Evolutionary conservation across 2,113 vertebrate species (phyloP), one percentile per base, ranked within the genome.

Genomic region (Megalops atlanticus): DNA sequence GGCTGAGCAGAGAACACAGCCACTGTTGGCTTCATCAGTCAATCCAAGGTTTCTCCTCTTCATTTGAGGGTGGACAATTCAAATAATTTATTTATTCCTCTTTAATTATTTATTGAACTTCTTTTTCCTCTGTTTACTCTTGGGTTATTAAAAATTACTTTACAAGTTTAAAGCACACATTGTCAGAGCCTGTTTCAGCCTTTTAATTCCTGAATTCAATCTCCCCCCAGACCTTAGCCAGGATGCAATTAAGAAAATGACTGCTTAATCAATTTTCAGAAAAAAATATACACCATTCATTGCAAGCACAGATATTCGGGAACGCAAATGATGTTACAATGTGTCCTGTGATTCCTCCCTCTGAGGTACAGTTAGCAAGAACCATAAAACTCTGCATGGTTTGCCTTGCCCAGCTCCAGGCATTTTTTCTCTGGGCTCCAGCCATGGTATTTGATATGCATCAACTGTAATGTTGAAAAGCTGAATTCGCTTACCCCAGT

Each of bases 51-150:
- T 87, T 85, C 87, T 82, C 88, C 45, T 86, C 87, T 78, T 90
- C 87, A 92, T 88, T 89, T 89, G 49, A 15, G 88, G 89, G 92
- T 93, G 89, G 90, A 85, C 82, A 86, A 82, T 82, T 85, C 78
- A 91, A 90, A 91, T 92, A 89, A 92, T 91, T 93, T 89, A 93
- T 93, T 92, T 86, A 92, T 90, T 94, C 89, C 83, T 49, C 83
- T 89, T 93, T 89, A 93, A 93, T 94, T 92, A 93, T 94, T 94
- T 92, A 93, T 90, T 76, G 83, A 92, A 90, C 88, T 89, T 89
- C n/a, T 92, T 92, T 89, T 90, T 92, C n/a, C 80, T 85, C 87
- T 92, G 89, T 92, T 93, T 93, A 93, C 88, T 88, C 88, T 27
- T 82, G 89, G 92, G 89, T 93, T 91, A 93, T 93, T 92, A 91